Conservation (phyloP, 2,113 vertebrate species). For the Eclectus roratus region DNA sequence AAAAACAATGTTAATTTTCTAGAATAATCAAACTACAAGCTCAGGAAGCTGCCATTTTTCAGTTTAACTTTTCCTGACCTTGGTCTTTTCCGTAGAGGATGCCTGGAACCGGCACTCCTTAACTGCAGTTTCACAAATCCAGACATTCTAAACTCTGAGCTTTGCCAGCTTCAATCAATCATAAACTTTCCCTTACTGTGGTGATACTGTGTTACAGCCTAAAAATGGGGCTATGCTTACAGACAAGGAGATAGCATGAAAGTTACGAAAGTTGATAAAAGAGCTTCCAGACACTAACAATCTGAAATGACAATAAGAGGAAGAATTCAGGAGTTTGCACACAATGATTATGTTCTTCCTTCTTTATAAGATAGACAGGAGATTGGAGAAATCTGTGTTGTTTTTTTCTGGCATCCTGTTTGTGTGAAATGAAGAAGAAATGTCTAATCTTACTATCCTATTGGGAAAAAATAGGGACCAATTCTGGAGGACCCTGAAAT, state of each 20-base stretch:
- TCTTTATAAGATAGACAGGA: not conserved
- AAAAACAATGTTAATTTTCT: not conserved
- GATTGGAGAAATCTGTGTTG: not conserved
- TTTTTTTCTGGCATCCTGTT: not conserved
- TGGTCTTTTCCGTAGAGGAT: not conserved
- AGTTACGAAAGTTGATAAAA: not conserved
- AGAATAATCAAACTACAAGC: not conserved
- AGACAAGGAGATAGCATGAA: not conserved
- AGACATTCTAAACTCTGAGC: not conserved
- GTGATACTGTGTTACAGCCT: not conserved
- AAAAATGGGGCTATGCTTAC: not conserved
- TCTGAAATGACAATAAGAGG: not conserved
- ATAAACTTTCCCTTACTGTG: not conserved
- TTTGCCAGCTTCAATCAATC: not conserved
- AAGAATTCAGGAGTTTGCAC: not conserved
- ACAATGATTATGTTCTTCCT: not conserved
- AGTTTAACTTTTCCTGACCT: not conserved
- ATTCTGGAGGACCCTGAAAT: not conserved
- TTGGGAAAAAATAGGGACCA: not conserved
- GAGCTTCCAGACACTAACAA: not conserved
- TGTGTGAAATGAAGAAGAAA: not conserved
- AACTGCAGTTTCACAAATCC: not conserved
- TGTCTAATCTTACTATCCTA: not conserved
- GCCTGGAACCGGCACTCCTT: not conserved
- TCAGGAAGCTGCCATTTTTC: conserved; percentile 8